phyloP scores from a whole-genome alignment of 2,888 invertebrate species.

The Tolmerus cingulatus region DNA sequence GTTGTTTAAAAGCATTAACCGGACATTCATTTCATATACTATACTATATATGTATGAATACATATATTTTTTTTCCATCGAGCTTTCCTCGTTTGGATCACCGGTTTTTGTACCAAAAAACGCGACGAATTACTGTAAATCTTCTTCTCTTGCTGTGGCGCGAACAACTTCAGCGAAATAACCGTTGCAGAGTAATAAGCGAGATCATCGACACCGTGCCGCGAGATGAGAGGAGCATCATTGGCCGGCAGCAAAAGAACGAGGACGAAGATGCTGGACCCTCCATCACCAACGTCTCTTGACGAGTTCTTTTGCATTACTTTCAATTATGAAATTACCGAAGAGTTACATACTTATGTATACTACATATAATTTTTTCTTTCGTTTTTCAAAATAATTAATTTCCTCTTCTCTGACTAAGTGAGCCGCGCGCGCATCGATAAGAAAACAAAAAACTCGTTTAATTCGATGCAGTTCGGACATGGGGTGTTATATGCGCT shows the following conservation, averaged over 20 bases:
- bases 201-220: constrained; percentile 18
- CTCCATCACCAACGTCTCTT: background rate
- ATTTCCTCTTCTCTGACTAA: background rate
- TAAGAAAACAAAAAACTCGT: background rate
- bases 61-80: background rate
- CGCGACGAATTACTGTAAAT: constrained; percentile 21
- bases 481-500: background rate
- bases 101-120: constrained; percentile 8
- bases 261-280: background rate
- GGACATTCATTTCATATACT: background rate
- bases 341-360: background rate
- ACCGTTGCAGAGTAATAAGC: constrained; percentile 22
- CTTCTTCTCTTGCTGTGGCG: background rate
- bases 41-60: background rate
- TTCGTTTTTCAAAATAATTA: background rate
- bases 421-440: background rate
- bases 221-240: background rate
- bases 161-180: background rate
- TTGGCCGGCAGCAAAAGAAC: background rate
- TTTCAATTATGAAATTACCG: constrained; percentile 2
- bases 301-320: background rate
- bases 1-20: background rate
- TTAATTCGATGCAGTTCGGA: background rate
- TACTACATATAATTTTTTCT: background rate
- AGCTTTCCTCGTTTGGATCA: background rate